Evolutionary conservation across 2,797 vertebrate genomes (phyloP).

Genomic region (Leptodon cayanensis): DNA sequence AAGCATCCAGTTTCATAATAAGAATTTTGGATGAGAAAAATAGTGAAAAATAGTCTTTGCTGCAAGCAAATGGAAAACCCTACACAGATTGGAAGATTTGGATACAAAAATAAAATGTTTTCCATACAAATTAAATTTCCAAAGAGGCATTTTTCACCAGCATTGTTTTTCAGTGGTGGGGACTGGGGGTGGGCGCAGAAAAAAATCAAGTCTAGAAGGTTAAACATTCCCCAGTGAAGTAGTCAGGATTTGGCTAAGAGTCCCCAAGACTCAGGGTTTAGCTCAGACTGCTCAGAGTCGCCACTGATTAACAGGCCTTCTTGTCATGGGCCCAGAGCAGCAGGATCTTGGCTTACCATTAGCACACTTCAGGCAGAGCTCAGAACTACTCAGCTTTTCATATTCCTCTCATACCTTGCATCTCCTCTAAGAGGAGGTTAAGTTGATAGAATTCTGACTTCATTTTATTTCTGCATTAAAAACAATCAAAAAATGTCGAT

Average conservation of each 20-base stretch:
- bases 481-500: neutral
- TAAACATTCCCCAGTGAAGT: neutral
- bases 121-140: conserved; percentile 11
- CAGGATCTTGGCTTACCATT: neutral
- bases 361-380: neutral
- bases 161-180: neutral
- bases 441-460: neutral
- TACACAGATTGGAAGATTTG: neutral
- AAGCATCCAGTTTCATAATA: conserved; percentile 27
- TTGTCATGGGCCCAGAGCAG: neutral
- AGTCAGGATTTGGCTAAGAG: neutral
- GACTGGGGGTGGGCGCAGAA: neutral
- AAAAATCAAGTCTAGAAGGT: neutral
- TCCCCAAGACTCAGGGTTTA: neutral
- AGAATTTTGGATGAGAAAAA: conserved; percentile 25
- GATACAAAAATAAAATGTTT: conserved; percentile 26
- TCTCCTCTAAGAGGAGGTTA: neutral
- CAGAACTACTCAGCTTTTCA: neutral
- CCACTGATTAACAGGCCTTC: neutral
- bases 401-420: neutral
- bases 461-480: neutral
- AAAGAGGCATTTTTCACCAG: conserved; percentile 24
- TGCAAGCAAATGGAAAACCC: conserved; percentile 32
- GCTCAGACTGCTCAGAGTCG: neutral
- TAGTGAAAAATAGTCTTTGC: conserved; percentile 1